Conservation (phyloP, 2,888 invertebrate species). For the Campoletis raptor region DNA sequence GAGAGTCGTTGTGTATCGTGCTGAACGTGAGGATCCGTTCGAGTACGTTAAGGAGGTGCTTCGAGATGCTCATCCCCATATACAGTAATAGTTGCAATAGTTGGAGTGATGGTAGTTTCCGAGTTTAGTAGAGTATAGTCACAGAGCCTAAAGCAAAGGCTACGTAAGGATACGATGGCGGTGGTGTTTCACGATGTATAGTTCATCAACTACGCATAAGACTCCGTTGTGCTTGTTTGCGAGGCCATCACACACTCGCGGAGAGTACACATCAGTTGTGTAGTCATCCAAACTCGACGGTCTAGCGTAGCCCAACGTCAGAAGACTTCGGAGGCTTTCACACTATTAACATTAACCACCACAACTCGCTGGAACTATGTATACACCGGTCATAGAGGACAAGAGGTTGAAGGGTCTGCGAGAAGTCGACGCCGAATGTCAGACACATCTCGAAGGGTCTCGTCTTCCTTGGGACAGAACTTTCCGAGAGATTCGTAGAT, state of each 20-base stretch:
- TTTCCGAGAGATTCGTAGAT: constrained; percentile 60
- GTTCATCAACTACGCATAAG: constrained; percentile 7
- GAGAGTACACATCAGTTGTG: constrained; percentile 22
- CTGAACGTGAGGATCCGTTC: constrained; percentile 10
- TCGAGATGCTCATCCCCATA: constrained; percentile 1
- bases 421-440: constrained; percentile 47
- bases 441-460: constrained; percentile 60
- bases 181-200: background rate
- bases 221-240: background rate
- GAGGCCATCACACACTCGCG: constrained; percentile 15
- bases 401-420: constrained; percentile 55
- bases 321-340: background rate
- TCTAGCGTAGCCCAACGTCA: background rate
- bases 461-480: constrained; percentile 37
- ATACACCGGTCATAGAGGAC: constrained; percentile 36
- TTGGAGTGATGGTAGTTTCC: background rate
- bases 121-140: background rate
- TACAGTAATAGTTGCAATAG: constrained; percentile 9
- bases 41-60: constrained; percentile 18
- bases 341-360: constrained; percentile 11
- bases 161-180: background rate
- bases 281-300: constrained; percentile 31
- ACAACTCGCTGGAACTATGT: constrained; percentile 3
- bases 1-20: constrained; percentile 46
- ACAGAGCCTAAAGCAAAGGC: background rate